Evolutionary conservation across 1,140 invertebrate genomes (phyloP).

Genomic region (Rhopalosiphum padi): DNA sequence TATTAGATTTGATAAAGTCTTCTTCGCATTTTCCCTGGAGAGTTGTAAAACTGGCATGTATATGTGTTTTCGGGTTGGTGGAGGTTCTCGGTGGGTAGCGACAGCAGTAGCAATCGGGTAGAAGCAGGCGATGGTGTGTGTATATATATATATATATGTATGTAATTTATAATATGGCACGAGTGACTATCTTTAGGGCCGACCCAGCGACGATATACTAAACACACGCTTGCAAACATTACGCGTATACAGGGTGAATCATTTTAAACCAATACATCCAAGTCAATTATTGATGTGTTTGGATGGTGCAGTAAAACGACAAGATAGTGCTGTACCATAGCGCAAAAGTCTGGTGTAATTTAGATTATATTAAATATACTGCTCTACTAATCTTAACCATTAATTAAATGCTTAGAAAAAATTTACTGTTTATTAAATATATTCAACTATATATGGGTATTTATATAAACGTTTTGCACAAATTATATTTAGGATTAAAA

Average conservation of each 20-base stretch:
- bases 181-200: neutral
- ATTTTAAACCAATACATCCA: neutral
- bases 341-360: neutral
- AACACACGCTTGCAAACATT: neutral
- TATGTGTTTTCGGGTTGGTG: neutral
- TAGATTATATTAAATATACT: neutral
- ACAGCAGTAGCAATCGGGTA: neutral
- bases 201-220: neutral
- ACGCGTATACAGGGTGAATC: neutral
- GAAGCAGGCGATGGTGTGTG: neutral
- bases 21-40: neutral
- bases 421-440: neutral
- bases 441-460: neutral
- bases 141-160: neutral
- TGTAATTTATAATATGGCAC: neutral
- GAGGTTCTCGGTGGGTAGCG: neutral
- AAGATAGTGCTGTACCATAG: neutral
- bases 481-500: neutral
- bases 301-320: neutral
- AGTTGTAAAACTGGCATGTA: neutral
- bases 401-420: neutral
- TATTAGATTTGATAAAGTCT: neutral
- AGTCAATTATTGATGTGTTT: neutral
- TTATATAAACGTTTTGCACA: neutral
- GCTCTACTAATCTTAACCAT: neutral